Conservation (phyloP, 2,797 vertebrate genomes). For the Clamator glandarius region DNA sequence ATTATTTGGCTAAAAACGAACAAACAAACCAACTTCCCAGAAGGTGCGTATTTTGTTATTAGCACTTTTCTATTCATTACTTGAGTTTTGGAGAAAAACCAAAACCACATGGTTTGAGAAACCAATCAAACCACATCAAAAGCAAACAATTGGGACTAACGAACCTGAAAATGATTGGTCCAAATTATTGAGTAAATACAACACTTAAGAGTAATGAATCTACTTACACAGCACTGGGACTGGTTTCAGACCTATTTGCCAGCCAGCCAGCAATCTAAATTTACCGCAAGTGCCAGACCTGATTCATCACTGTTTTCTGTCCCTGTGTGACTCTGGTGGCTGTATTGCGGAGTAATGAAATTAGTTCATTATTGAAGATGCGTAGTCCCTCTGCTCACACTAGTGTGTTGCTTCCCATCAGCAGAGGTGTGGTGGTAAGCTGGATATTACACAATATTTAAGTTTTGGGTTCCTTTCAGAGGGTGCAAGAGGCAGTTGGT, state of each 20-base stretch:
- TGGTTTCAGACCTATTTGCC: slow-evolving; percentile 44
- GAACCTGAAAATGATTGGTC: slow-evolving; percentile 31
- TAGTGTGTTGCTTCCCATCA: not conserved
- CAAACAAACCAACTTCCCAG: not conserved
- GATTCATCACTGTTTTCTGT: slow-evolving; percentile 25
- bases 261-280: slow-evolving; percentile 38
- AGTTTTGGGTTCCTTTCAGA: not conserved
- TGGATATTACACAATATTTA: not conserved
- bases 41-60: not conserved
- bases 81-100: not conserved
- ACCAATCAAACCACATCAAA: not conserved
- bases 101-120: not conserved
- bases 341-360: slow-evolving; percentile 15
- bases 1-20: not conserved
- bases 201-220: slow-evolving; percentile 50
- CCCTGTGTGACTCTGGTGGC: not conserved
- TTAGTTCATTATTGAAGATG: not conserved
- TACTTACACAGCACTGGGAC: slow-evolving; percentile 4
- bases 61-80: not conserved
- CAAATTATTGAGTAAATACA: slow-evolving; percentile 56
- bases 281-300: slow-evolving; percentile 7
- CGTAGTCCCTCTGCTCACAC: not conserved
- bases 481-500: not conserved
- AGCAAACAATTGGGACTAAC: slow-evolving; percentile 34
- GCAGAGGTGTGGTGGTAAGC: not conserved